Percentiles rank a stretch among this genome's conserved stretches.
Evolutionary conservation across 2,888 invertebrate genomes (phyloP).

Genomic region (Smittia aterrima): DNA sequence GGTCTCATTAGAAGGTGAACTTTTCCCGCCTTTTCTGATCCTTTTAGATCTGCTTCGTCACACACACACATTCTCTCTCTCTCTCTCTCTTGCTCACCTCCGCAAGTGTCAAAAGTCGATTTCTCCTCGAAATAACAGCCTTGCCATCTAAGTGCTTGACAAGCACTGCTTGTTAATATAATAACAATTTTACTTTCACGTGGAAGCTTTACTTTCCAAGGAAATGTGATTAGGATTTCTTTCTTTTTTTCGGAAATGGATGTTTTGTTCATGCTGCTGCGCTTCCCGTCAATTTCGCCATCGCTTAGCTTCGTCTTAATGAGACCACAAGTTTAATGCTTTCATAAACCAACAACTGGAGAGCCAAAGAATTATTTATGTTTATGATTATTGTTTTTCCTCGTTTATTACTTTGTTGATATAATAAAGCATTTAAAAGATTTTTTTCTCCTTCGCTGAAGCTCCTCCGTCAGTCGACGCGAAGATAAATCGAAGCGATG

Average conservation of each 20-base stretch:
- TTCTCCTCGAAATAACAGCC: not conserved
- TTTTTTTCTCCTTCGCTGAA: not conserved
- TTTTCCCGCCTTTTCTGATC: no score
- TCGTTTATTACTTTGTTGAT: constrained; percentile 12
- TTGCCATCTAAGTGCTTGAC: constrained; percentile 35
- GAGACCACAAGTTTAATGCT: not conserved
- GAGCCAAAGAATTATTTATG: not conserved
- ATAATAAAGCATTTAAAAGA: not conserved
- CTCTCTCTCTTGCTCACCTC: no score
- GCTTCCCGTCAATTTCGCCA: constrained; percentile 1
- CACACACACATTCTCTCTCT: not conserved
- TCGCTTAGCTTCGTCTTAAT: not conserved
- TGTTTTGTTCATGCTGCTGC: not conserved
- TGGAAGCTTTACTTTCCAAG: not conserved
- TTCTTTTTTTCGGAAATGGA: not conserved
- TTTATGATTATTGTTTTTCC: constrained; percentile 11
- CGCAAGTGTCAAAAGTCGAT: not conserved
- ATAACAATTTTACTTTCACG: constrained; percentile 21
- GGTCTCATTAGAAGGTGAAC: constrained; percentile 7
- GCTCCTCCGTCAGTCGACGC: no score
- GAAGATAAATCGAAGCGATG: no score
- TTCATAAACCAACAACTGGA: not conserved
- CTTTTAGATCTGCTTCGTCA: not conserved
- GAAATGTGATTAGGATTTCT: not conserved
- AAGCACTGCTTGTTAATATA: constrained; percentile 36